Conservation (phyloP, 2,113 vertebrate genomes). For the Glaucomys volans region DNA sequence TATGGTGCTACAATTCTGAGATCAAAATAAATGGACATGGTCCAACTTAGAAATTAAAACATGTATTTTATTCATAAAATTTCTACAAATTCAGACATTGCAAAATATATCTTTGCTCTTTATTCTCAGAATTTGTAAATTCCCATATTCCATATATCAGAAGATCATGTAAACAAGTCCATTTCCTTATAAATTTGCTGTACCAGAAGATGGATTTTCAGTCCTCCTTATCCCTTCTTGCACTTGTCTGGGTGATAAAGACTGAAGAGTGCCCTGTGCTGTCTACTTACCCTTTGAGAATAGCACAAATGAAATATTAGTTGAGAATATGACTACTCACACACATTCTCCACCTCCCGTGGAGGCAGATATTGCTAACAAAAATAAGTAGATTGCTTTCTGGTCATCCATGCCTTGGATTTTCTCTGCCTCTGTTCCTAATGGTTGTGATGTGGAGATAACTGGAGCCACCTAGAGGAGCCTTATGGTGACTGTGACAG, state of each 20-base stretch:
- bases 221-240: background rate
- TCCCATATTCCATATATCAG: background rate
- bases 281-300: background rate
- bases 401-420: background rate
- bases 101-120: background rate
- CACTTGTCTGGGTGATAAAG: background rate
- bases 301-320: background rate
- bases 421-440: background rate
- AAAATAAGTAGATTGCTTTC: background rate
- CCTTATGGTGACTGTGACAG: no score
- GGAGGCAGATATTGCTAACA: background rate
- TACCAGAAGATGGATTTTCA: background rate
- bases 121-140: constrained; percentile 40
- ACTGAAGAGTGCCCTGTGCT: background rate
- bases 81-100: background rate
- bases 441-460: background rate
- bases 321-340: background rate
- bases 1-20: background rate
- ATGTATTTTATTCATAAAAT: background rate
- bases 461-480: background rate
- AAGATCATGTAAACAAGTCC: background rate
- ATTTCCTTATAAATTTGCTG: background rate
- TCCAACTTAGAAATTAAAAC: background rate
- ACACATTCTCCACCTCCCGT: background rate
- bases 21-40: background rate